phyloP scores from a whole-genome alignment of 1,140 invertebrate genomes.

The Pogonomyrmex barbatus region DNA sequence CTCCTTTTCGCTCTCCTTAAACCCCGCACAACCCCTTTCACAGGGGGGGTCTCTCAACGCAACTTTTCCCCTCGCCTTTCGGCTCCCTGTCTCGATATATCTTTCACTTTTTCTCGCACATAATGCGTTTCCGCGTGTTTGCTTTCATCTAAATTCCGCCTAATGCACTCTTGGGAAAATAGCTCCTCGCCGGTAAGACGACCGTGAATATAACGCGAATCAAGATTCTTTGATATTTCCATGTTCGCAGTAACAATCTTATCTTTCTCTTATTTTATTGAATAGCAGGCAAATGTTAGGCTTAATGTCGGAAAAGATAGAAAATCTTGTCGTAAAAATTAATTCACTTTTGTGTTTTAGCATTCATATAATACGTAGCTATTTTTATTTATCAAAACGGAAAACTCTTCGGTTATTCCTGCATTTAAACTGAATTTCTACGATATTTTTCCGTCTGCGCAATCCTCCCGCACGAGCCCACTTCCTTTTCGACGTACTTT shows the following conservation, averaged over 20 bases:
- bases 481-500: slow-evolving; percentile 38
- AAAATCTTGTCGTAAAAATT: not conserved
- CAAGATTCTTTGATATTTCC: slow-evolving; percentile 32
- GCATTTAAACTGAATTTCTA: slow-evolving; percentile 38
- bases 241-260: slow-evolving; percentile 21
- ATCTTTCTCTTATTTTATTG: not conserved
- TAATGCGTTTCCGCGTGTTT: slow-evolving; percentile 59
- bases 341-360: not conserved
- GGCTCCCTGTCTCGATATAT: slow-evolving; percentile 28
- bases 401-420: not conserved
- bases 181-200: slow-evolving; percentile 11
- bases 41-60: slow-evolving; percentile 37
- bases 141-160: slow-evolving; percentile 55
- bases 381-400: slow-evolving; percentile 9
- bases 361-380: not conserved
- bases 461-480: not conserved
- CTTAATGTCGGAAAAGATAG: not conserved
- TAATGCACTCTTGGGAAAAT: slow-evolving; percentile 60
- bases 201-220: slow-evolving; percentile 2
- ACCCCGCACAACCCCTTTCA: slow-evolving; percentile 41
- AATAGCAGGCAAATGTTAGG: not conserved
- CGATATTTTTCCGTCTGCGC: slow-evolving; percentile 47
- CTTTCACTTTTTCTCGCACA: slow-evolving; percentile 47
- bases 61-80: not conserved
- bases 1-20: slow-evolving; percentile 53